These are phyloP conservation scores for Aphelocoma californica DNA, from an alignment of 2,797 vertebrate genomes.

Conservation along the genomic window DNA sequence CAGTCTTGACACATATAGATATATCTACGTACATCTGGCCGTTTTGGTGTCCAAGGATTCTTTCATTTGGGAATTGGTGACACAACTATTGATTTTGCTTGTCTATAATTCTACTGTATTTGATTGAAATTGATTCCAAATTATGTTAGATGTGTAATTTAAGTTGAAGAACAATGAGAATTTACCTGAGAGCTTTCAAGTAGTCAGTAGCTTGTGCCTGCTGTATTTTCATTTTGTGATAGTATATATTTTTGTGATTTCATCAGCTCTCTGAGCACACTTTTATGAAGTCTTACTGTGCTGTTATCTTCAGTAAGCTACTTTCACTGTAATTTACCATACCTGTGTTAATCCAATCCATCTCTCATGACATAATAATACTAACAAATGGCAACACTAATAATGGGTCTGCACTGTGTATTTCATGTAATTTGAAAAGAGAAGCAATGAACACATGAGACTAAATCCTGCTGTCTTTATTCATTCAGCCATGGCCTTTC, in stretches of 20 bases:
- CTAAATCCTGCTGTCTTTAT: background rate
- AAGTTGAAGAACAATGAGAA: background rate
- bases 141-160: background rate
- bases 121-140: background rate
- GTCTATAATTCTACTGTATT: background rate
- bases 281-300: background rate
- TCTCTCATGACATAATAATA: background rate
- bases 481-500: background rate
- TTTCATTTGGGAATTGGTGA: background rate
- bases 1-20: background rate
- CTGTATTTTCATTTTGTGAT: background rate
- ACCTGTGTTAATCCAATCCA: background rate
- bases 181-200: background rate
- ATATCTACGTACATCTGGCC: background rate
- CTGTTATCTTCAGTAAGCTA: background rate
- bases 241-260: background rate
- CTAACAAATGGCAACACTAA: background rate
- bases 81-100: background rate
- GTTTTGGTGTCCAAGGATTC: background rate
- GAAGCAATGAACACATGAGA: background rate
- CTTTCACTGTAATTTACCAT: background rate
- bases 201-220: background rate
- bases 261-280: background rate
- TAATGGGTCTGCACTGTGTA: background rate
- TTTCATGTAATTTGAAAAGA: background rate